Conservation (phyloP, 2,888 invertebrate species). For the Luperina nickerlii region DNA sequence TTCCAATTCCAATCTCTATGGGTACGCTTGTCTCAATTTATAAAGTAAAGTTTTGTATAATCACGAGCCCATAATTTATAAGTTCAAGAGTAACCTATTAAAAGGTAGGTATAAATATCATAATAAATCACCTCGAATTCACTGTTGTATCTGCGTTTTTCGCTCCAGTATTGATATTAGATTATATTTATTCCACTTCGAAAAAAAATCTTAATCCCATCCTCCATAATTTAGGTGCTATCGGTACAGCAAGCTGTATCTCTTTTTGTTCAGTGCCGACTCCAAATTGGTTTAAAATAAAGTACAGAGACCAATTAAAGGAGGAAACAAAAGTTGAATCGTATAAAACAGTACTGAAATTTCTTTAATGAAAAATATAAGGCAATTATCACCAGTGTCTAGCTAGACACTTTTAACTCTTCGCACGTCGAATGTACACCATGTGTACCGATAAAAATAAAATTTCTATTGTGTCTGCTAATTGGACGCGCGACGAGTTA, state of each 20-base stretch:
- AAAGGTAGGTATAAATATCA: slow-evolving; percentile 21
- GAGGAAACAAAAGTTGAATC: neutral
- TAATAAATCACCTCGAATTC: slow-evolving; percentile 28
- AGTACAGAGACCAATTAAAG: slow-evolving; percentile 31
- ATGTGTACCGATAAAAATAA: too few species aligned
- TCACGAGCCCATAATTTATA: slow-evolving; percentile 41
- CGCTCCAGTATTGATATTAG: slow-evolving; percentile 27
- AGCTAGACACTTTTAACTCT: neutral
- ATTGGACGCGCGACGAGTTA: too few species aligned
- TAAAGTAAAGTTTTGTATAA: slow-evolving; percentile 50
- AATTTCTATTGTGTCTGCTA: too few species aligned
- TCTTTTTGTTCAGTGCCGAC: slow-evolving; percentile 40
- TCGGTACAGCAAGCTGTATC: slow-evolving; percentile 2
- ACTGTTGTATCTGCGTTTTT: slow-evolving; percentile 4
- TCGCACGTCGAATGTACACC: too few species aligned
- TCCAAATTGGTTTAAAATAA: slow-evolving; percentile 29
- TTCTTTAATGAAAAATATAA: neutral
- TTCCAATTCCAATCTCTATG: slow-evolving; percentile 53
- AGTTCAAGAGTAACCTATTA: slow-evolving; percentile 32
- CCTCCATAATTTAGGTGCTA: slow-evolving; percentile 11
- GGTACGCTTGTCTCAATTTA: slow-evolving; percentile 35
- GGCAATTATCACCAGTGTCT: neutral
- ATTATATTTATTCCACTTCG: neutral
- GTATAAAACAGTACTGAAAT: neutral
- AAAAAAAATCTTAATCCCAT: slow-evolving; percentile 29